phyloP scores from a whole-genome alignment of 2,113 vertebrate species.

The Sigmodon hispidus region DNA sequence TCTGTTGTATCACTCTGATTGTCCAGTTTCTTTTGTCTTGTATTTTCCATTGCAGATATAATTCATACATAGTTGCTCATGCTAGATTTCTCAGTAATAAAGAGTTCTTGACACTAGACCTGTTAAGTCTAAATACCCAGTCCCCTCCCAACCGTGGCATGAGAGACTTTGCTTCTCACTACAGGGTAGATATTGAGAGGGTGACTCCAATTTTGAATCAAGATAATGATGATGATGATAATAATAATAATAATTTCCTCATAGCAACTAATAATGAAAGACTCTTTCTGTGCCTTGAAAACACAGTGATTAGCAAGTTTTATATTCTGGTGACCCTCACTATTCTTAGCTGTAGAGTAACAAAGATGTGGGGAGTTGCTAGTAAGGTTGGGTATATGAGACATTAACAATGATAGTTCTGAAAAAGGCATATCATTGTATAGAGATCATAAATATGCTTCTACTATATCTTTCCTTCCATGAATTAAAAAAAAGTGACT shows the following conservation, averaged over 20 bases:
- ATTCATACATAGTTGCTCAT: neutral
- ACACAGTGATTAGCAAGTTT: neutral
- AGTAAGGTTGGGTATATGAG: neutral
- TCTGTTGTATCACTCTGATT: neutral
- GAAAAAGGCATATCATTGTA: conserved; percentile 38
- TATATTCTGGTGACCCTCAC: neutral
- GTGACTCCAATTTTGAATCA: conserved; percentile 59
- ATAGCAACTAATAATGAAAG: conserved; percentile 43
- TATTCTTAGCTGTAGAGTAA: neutral
- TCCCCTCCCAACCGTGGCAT: no score
- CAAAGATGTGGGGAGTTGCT: neutral
- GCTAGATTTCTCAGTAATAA: conserved; percentile 45
- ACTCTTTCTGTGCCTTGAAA: conserved; percentile 16
- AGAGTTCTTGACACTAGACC: neutral
- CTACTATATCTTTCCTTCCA: conserved; percentile 7
- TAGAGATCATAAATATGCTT: neutral
- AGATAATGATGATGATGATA: conserved; percentile 26
- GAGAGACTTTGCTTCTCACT: neutral
- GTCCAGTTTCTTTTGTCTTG: neutral
- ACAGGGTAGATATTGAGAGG: conserved; percentile 15
- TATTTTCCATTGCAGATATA: conserved; percentile 38
- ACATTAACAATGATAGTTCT: conserved; percentile 34
- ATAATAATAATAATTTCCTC: conserved; percentile 30
- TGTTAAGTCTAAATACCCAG: conserved; percentile 17
- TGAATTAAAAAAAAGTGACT: conserved; percentile 38